These are phyloP conservation scores for Microctenopoma lineatum DNA, from an alignment of 2,797 vertebrate genomes.

Conservation along the genomic window DNA sequence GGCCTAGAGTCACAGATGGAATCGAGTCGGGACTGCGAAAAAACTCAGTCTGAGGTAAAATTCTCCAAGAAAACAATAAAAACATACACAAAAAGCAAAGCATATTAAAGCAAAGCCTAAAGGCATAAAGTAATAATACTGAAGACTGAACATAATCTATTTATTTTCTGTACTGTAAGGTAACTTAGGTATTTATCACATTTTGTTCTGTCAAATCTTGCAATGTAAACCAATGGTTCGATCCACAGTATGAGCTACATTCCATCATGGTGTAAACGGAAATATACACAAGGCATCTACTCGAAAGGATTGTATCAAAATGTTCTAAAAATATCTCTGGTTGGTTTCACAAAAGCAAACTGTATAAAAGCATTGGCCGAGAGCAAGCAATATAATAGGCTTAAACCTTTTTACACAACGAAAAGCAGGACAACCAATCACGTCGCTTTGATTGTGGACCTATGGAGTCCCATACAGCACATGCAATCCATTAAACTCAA, in stretches of 20 bases:
- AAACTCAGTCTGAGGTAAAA: slow-evolving; percentile 83
- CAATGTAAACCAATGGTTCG: slow-evolving; percentile 79
- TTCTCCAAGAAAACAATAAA: slow-evolving; percentile 73
- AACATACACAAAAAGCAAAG: slow-evolving; percentile 81
- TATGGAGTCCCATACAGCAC: slow-evolving; percentile 81
- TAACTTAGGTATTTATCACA: slow-evolving; percentile 81
- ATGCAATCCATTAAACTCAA: slow-evolving; percentile 84
- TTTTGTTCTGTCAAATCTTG: slow-evolving; percentile 79
- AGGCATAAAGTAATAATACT: slow-evolving; percentile 77
- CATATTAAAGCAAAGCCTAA: slow-evolving; percentile 83
- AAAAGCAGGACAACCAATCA: slow-evolving; percentile 83
- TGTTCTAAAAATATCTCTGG: slow-evolving; percentile 87
- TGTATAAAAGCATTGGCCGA: slow-evolving; percentile 84
- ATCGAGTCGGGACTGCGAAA: slow-evolving; percentile 64
- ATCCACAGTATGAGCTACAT: slow-evolving; percentile 84
- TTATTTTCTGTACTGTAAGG: slow-evolving; percentile 72
- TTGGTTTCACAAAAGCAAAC: slow-evolving; percentile 86
- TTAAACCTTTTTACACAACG: slow-evolving; percentile 78
- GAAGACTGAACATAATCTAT: slow-evolving; percentile 72
- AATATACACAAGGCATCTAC: slow-evolving; percentile 86
- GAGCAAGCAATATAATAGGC: slow-evolving; percentile 81
- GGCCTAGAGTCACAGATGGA: slow-evolving; percentile 71
- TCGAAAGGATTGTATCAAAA: slow-evolving; percentile 86
- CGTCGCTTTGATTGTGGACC: slow-evolving; percentile 83
- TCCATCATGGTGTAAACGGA: slow-evolving; percentile 82